Evolutionary conservation across 2,888 invertebrate species (phyloP).

Genomic region (Anarsia innoxiella): DNA sequence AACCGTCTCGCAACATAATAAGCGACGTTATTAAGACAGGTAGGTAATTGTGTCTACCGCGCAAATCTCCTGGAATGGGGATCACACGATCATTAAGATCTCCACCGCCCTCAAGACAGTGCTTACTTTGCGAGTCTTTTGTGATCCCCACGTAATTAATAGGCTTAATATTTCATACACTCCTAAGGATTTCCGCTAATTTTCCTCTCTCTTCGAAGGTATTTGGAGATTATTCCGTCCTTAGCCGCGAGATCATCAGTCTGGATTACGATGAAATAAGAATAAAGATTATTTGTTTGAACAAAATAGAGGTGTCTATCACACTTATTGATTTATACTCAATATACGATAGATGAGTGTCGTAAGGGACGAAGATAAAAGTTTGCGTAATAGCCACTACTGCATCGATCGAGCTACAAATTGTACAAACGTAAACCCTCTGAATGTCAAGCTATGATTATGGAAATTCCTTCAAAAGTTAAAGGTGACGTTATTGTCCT

Average conservation of each 20-base stretch:
- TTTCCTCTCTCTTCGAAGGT: constrained; percentile 37
- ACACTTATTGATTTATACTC: no score
- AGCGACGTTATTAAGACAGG: constrained; percentile 20
- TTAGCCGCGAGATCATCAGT: constrained; percentile 16
- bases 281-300: background rate
- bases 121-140: constrained; percentile 49
- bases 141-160: constrained; percentile 56
- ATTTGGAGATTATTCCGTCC: constrained; percentile 38
- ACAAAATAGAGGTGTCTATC: no score
- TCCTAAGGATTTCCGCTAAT: constrained; percentile 52
- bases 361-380: no score
- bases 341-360: no score
- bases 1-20: no score
- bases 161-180: constrained; percentile 61
- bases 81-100: constrained; percentile 57
- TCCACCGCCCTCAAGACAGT: constrained; percentile 29
- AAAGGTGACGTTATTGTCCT: no score
- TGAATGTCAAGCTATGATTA: no score
- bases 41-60: constrained; percentile 33
- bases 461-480: no score
- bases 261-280: background rate
- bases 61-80: constrained; percentile 42
- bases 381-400: no score
- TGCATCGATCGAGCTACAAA: no score
- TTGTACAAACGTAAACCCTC: no score